Base-by-base conservation (phyloP, 2,888 invertebrate species). In the Chymomyza amoena region DNA sequence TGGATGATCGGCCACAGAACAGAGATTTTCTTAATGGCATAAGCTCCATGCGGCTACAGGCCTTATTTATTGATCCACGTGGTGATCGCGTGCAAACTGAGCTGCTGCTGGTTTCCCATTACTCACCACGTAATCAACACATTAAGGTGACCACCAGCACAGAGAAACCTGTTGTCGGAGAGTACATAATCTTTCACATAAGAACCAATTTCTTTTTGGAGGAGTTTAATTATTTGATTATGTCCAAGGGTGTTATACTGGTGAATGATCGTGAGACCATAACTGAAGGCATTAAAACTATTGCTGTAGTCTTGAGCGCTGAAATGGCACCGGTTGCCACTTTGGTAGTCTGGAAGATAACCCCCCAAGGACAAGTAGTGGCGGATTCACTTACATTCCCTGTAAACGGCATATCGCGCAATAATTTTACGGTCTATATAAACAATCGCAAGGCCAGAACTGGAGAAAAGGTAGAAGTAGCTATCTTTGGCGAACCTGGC, bases 301-400 rank as follows among this genome's bases (percentile, higher is more conserved):
- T 97, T 92, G 95, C 97, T 0, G 94, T 97, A 73, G 95, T 96
- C 0, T 92, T 97, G 62, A 96, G 96, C 51, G 95, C 97, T 4
- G 97, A 97, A 93, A 97, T 97, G 97, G 96, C 98, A 9, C 99
- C 99, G 0, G 96, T 96, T 28, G 95, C 98, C 15, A 97, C 98
- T 0, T 94, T 97, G 50, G 94, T 98, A 20, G 97, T 97, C 62
- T 99, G 98, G 94, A 95, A 96, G 90, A 94, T 97, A 0, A 95
- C 95, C 6, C 94, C 94, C 15, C 95, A 96, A 80, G 97, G 97
- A 0, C 96, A 96, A 85, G 95, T 98, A 62, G 94, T 98, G 0
- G 97, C 97, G 0, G 99, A 99, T 92, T 96, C 97, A 69, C 93
- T 99, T 69, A 98, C 98, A n/a, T 98, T 98, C 93, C 97, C 98